Evolutionary conservation across 2,113 vertebrate genomes (phyloP), one percentile per base, ranked within the genome.

Genomic region (Hymenochirus boettgeri): DNA sequence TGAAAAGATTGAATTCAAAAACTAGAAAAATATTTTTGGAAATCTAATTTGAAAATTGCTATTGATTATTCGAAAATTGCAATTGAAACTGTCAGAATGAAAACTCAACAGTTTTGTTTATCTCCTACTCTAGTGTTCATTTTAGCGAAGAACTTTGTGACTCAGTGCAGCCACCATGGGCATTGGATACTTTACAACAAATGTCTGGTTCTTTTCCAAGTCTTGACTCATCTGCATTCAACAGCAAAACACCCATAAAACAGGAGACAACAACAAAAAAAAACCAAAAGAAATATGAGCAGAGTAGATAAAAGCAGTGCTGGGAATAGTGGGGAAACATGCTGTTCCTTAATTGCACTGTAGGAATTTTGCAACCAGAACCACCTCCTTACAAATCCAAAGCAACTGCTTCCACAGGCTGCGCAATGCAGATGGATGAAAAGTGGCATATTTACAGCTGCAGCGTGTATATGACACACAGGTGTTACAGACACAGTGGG

Each of bases 211-310:
- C 21, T 13, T 22, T 50, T 37, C 63, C 63, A 65, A 50, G 55
- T 51, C 39, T 59, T 58, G 55, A 58, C 55, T 66, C 55, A 66
- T 66, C 64, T 26, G 64, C 55, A 66, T 66, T 66, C 64, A 58
- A 19, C 22, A 35, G 42, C 57, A 57, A 65, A 57, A 50, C 45
- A 66, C 29, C 19, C 64, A 39, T 57, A 51, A 58, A 66, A 58
- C 35, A 24, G 46, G 50, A 58, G 18, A 27, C 33, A 57, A 64
- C 29, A 35, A n/a, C n/a, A n/a, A n/a, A n/a, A n/a, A n/a, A n/a
- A 58, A 29, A 66, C 39, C 64, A 51, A 58, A 58, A 66, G 64
- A 66, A 51, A 66, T 48, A 50, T 51, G 63, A 65, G 63, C 31
- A 35, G 42, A 35, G 64, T 35, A 35, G 33, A 66, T 56, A 42